phyloP scores from a whole-genome alignment of 2,113 vertebrate species.

The Clarias macrocephalus region DNA sequence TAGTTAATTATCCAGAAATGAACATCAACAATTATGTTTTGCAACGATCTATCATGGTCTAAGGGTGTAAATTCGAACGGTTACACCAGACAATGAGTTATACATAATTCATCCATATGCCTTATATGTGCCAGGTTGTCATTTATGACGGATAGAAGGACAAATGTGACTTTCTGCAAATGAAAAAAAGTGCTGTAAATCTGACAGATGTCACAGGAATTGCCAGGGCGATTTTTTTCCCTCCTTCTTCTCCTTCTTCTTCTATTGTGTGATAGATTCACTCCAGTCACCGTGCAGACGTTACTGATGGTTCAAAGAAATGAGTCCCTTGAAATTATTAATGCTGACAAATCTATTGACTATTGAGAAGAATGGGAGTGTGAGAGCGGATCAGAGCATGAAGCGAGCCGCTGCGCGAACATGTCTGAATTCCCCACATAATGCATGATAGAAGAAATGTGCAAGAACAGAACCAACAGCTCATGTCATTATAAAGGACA shows the following conservation, averaged over 20 bases:
- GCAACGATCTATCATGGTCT: background rate
- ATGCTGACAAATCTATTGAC: constrained; percentile 56
- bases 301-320: constrained; percentile 58
- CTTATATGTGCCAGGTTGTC: constrained; percentile 3
- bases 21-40: background rate
- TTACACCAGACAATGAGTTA: background rate
- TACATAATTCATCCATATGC: background rate
- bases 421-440: background rate
- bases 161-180: constrained; percentile 35
- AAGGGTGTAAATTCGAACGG: no score
- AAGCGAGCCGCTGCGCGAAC: background rate
- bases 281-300: constrained; percentile 56
- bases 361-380: constrained; percentile 44
- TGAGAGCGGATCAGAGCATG: constrained; percentile 8
- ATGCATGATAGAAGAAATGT: constrained; percentile 1
- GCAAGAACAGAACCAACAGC: constrained; percentile 17
- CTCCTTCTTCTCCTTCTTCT: constrained; percentile 38
- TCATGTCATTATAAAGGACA: constrained; percentile 23
- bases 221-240: constrained; percentile 61
- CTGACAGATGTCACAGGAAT: constrained; percentile 56
- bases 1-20: no score
- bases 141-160: constrained; percentile 32
- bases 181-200: constrained; percentile 33
- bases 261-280: constrained; percentile 55
- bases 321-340: constrained; percentile 46